Percentiles rank a stretch among this genome's conserved stretches.
Evolutionary conservation across 1,140 invertebrate genomes (phyloP).

Genomic region (Samia ricini): DNA sequence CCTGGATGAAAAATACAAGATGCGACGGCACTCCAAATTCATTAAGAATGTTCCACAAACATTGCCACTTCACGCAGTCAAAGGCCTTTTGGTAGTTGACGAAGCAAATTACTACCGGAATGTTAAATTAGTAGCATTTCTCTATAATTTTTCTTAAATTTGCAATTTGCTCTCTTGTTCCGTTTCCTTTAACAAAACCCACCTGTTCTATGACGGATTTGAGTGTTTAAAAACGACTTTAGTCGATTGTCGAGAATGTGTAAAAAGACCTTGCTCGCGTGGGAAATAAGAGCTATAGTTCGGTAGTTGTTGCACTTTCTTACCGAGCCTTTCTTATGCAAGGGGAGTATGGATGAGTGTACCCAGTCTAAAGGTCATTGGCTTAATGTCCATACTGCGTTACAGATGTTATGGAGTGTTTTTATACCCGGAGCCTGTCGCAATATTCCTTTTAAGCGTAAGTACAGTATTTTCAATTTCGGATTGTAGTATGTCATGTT

Average conservation of each 20-base stretch:
- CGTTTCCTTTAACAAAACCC: constrained; percentile 25
- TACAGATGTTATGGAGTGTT: too few relatives aligned
- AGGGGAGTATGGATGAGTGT: constrained; percentile 18
- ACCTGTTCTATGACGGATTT: constrained; percentile 27
- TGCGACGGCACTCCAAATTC: too few relatives aligned
- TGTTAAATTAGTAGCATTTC: constrained; percentile 18
- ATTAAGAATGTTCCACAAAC: too few relatives aligned
- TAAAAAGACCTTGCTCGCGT: constrained; percentile 30
- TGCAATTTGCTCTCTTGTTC: constrained; percentile 30
- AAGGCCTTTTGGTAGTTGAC: too few relatives aligned
- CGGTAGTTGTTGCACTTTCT: constrained; percentile 25
- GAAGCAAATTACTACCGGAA: constrained; percentile 10
- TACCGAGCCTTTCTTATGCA: constrained; percentile 24
- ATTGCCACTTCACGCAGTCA: constrained; percentile 20
- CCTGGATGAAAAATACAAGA: constrained; percentile 7
- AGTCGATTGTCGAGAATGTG: constrained; percentile 23
- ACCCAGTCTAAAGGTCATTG: constrained; percentile 23
- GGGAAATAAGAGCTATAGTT: constrained; percentile 21
- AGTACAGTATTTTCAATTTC: background rate
- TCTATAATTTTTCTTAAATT: constrained; percentile 16
- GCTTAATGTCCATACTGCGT: too few relatives aligned
- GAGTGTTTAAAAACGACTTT: constrained; percentile 12
- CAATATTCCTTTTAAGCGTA: too few relatives aligned
- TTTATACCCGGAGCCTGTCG: too few relatives aligned
- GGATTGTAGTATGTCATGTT: background rate